Conservation (phyloP, 2,797 vertebrate species). For the Pempheris klunzingeri region DNA sequence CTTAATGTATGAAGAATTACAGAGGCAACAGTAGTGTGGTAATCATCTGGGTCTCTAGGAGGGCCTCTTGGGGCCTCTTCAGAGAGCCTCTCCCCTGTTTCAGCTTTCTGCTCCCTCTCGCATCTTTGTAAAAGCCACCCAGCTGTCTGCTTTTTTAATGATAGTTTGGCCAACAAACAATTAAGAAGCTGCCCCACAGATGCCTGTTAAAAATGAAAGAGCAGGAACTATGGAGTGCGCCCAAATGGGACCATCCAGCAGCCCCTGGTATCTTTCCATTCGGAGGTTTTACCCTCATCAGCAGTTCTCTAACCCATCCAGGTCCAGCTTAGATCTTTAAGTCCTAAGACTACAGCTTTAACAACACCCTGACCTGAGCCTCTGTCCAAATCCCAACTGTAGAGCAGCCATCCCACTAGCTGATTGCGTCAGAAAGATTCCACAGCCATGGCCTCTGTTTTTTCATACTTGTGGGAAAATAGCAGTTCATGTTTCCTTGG, state of each 20-base stretch:
- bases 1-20: slow-evolving; percentile 84
- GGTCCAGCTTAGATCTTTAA: slow-evolving; percentile 70
- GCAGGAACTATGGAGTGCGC: slow-evolving; percentile 58
- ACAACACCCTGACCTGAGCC: slow-evolving; percentile 75
- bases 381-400: slow-evolving; percentile 72
- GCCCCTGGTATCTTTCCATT: slow-evolving; percentile 63
- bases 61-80: slow-evolving; percentile 77
- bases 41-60: slow-evolving; percentile 78
- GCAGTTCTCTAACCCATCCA: slow-evolving; percentile 56
- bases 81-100: slow-evolving; percentile 74
- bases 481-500: slow-evolving; percentile 91
- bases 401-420: slow-evolving; percentile 74
- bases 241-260: slow-evolving; percentile 62
- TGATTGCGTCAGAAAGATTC: slow-evolving; percentile 86
- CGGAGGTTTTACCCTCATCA: slow-evolving; percentile 63
- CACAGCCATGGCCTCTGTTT: slow-evolving; percentile 84
- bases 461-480: slow-evolving; percentile 96
- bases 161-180: slow-evolving; percentile 84
- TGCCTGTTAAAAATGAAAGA: slow-evolving; percentile 77
- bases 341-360: slow-evolving; percentile 71
- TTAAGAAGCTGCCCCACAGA: slow-evolving; percentile 80
- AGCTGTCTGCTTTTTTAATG: slow-evolving; percentile 81
- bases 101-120: slow-evolving; percentile 69
- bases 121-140: slow-evolving; percentile 79
- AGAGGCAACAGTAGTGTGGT: slow-evolving; percentile 75